phyloP scores from a whole-genome alignment of 2,888 invertebrate species.

The Drosophila rellima region DNA sequence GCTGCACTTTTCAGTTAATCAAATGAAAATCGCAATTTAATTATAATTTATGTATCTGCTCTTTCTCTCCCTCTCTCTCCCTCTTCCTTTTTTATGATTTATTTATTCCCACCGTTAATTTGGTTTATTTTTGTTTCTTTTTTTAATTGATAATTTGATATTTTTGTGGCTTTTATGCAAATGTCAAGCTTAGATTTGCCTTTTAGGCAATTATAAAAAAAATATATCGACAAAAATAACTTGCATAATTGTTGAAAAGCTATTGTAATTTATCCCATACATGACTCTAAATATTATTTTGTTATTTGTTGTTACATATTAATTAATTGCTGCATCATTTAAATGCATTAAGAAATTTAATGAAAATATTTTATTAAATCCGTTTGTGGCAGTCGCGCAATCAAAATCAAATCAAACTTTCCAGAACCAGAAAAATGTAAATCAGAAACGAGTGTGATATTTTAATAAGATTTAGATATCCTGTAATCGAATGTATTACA shows the following conservation, averaged over 20 bases:
- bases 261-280: slow-evolving; percentile 18
- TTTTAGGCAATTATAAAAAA: slow-evolving; percentile 5
- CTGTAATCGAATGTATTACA: not conserved
- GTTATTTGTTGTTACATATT: not conserved
- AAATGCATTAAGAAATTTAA: slow-evolving; percentile 17
- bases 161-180: slow-evolving; percentile 27
- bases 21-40: slow-evolving; percentile 64
- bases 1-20: slow-evolving; percentile 56
- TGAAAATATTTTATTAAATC: slow-evolving; percentile 19
- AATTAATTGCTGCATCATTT: slow-evolving; percentile 11
- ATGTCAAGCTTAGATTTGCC: slow-evolving; percentile 65
- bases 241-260: slow-evolving; percentile 25
- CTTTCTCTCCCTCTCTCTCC: not conserved
- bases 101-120: slow-evolving; percentile 28
- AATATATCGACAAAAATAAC: not conserved
- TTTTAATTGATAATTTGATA: slow-evolving; percentile 5
- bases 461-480: not conserved
- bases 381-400: not conserved
- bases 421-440: not conserved
- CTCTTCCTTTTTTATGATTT: slow-evolving; percentile 32
- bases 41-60: slow-evolving; percentile 63
- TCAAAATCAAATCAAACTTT: not conserved
- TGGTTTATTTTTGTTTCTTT: not conserved
- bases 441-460: not conserved
- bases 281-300: not conserved